Base-by-base conservation (phyloP, 2,797 vertebrate species). In the Spinus olivaceus region DNA sequence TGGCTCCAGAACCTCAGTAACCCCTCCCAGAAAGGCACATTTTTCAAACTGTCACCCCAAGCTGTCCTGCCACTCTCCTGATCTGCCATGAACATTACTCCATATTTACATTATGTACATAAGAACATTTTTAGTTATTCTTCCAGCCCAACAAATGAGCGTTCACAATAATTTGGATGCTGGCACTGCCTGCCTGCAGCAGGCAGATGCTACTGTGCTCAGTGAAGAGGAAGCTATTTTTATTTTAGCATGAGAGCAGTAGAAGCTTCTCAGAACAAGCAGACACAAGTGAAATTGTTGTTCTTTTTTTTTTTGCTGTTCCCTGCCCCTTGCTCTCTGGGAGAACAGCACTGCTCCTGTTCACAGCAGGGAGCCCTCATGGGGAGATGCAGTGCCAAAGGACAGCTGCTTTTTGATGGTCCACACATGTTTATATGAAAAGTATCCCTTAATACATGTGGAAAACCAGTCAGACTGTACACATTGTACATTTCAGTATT, bases 41-140 rank as follows among this genome's bases (percentile, higher is more conserved):
- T 83, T 90, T 92, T 94, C 85, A 82, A 78, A 73, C 53, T 79
- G 78, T 64, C 89, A 82, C 32, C 71, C 82, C 72, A 59, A 51
- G 69, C 63, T 92, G 71, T 46, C 60, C 35, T n/a, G 39, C 0
- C 0, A 0, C 47, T 60, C 53, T 90, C 81, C 41, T 72, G 23
- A 74, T 72, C 88, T 63, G 22, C 41, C 81, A 57, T n/a, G n/a
- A 70, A 53, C 0, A 1, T 59, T 33, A 81, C n/a, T 86, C 76
- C 5, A 1, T 65, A 73, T 74, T 94, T 86, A 66, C 11, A 80
- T 64, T 70, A 66, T 10, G 39, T 54, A 32, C 9, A 3, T 81
- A 86, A 60, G 33, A 90, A 76, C 22, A 60, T 53, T 86, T 81
- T 59, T 14, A 56, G 64, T 73, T 54, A 70, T 85, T 71, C 66